These are phyloP conservation scores for Clavelina lepadiformis DNA, from an alignment of 23 tunicate species.

Conservation along the genomic window DNA sequence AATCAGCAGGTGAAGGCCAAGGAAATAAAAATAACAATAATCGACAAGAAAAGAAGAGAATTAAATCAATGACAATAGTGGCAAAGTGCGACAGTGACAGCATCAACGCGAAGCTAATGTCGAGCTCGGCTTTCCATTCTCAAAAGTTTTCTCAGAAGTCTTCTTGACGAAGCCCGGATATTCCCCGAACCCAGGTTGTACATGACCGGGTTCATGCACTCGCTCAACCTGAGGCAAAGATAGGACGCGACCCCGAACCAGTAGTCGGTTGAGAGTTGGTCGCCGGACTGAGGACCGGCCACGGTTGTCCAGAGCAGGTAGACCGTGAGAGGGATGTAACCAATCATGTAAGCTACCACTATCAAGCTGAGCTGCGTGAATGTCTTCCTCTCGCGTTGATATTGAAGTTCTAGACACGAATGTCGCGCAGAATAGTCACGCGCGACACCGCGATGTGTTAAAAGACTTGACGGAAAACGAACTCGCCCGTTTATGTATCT, in stretches of 20 bases:
- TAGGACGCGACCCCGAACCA: conserved; percentile 92
- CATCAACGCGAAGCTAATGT: too few relatives aligned
- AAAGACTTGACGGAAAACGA: too few relatives aligned
- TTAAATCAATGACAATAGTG: too few relatives aligned
- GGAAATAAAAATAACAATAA: too few relatives aligned
- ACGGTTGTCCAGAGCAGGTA: conserved; percentile 75
- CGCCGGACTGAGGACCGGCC: background rate
- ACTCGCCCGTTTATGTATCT: too few relatives aligned
- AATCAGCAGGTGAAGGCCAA: too few relatives aligned
- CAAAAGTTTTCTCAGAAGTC: conserved; percentile 2
- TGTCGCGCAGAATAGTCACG: too few relatives aligned
- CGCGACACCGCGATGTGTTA: too few relatives aligned
- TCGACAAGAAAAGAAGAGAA: too few relatives aligned
- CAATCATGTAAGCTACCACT: conserved; percentile 40
- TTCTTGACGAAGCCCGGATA: conserved; percentile 39
- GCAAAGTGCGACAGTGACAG: too few relatives aligned
- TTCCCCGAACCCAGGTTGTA: conserved; percentile 72
- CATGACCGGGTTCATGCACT: conserved; percentile 87
- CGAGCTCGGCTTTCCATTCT: too few relatives aligned
- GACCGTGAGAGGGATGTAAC: conserved; percentile 64
- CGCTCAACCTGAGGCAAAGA: conserved; percentile 67
- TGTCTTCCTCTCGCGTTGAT: conserved; percentile 24
- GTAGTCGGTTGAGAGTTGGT: conserved; percentile 35
- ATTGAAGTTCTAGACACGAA: conserved; percentile 17
- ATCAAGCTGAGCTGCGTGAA: conserved; percentile 51